phyloP scores from a whole-genome alignment of 37 sponge, comb jelly and placozoan species.

The Spongilla lacustris region DNA sequence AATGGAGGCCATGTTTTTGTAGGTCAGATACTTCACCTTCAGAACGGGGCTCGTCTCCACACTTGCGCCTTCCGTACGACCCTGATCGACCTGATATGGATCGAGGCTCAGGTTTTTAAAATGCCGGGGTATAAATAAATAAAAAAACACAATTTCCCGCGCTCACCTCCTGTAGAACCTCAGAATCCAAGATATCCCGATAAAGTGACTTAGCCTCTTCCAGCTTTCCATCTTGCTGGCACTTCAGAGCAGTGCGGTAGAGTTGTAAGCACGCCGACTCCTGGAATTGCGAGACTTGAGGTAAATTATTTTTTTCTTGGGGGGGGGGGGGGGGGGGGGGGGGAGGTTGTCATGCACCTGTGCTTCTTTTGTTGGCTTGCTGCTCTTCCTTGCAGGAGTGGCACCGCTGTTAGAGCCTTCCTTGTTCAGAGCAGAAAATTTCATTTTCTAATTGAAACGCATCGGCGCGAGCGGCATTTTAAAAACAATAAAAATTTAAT shows the following conservation, averaged over 20 bases:
- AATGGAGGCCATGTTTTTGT: slow-evolving; percentile 66
- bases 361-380: slow-evolving; percentile 62
- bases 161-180: slow-evolving; percentile 45
- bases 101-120: background rate
- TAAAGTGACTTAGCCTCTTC: slow-evolving; percentile 53
- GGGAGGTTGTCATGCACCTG: slow-evolving; percentile 22
- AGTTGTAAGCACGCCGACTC: slow-evolving; percentile 62
- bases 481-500: no score
- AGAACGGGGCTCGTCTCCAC: slow-evolving; percentile 12
- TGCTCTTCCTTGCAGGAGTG: slow-evolving; percentile 26
- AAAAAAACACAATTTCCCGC: no score
- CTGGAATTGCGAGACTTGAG: no score
- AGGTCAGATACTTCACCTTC: slow-evolving; percentile 62
- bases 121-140: background rate
- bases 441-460: slow-evolving; percentile 27
- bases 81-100: background rate
- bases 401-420: slow-evolving; percentile 25
- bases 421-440: slow-evolving; percentile 71
- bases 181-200: slow-evolving; percentile 61
- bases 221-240: slow-evolving; percentile 58
- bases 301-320: background rate
- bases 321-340: background rate
- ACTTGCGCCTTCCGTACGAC: background rate
- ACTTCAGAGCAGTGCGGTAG: slow-evolving; percentile 62
- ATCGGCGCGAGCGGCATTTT: no score